Evolutionary conservation across 2,113 vertebrate genomes (phyloP).

Genomic region (Cyphomyrus plagiostoma): DNA sequence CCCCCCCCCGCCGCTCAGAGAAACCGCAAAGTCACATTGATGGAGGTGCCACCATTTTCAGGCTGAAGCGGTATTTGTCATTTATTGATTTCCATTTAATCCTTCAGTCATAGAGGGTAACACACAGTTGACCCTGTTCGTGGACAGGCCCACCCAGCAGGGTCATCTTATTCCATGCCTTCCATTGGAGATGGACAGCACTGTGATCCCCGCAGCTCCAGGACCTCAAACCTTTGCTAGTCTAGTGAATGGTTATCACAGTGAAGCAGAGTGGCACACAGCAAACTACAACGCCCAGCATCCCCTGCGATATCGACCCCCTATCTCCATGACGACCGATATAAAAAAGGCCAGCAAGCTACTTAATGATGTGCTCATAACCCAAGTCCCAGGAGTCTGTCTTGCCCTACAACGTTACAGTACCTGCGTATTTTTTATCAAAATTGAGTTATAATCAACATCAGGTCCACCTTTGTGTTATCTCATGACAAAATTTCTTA

Average conservation of each 20-base stretch:
- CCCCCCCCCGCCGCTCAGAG: background rate
- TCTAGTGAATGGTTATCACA: background rate
- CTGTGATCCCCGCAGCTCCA: background rate
- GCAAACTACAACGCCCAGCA: background rate
- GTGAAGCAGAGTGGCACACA: background rate
- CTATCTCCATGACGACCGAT: background rate
- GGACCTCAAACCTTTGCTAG: background rate
- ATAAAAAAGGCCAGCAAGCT: background rate
- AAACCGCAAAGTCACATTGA: constrained; percentile 1
- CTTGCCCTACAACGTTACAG: background rate
- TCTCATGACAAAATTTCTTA: background rate
- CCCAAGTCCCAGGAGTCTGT: background rate
- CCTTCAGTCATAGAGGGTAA: background rate
- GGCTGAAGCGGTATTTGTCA: background rate
- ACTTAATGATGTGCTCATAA: background rate
- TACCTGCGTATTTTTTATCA: background rate
- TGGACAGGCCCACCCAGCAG: background rate
- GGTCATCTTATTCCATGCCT: background rate
- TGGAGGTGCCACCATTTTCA: background rate
- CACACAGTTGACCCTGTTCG: background rate
- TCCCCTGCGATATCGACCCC: background rate
- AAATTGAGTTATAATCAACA: background rate
- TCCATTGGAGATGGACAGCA: background rate
- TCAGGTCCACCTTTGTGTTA: background rate
- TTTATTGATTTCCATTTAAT: constrained; percentile 2